Conservation (phyloP, 2,797 vertebrate species). For the Anableps anableps region DNA sequence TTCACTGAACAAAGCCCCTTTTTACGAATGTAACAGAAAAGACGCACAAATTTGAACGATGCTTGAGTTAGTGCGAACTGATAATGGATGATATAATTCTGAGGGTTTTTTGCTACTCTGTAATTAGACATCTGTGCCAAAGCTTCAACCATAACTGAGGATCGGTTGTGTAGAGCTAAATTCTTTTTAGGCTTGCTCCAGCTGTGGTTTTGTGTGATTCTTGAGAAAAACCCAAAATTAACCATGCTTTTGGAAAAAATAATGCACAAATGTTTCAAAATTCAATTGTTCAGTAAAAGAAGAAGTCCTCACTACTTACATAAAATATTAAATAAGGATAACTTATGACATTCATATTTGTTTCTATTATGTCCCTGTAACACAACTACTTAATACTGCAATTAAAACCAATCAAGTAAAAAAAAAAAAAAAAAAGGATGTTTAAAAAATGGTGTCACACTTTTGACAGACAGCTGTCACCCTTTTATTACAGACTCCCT, state of each 20-base stretch:
- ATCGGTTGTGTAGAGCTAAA: not conserved
- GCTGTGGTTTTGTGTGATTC: constrained; percentile 8
- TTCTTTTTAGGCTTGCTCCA: not conserved
- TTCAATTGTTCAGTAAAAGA: not conserved
- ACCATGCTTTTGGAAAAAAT: not conserved
- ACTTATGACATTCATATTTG: not conserved
- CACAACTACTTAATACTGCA: constrained; percentile 15
- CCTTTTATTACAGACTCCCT: constrained; percentile 55
- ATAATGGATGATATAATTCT: not conserved
- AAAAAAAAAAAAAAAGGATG: constrained; percentile 42
- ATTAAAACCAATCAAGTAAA: constrained; percentile 59
- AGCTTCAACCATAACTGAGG: not conserved
- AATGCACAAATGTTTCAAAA: not conserved
- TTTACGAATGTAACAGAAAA: not conserved
- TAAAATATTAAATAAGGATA: not conserved
- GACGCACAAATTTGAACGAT: not conserved
- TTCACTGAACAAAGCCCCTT: not conserved
- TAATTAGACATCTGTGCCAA: constrained; percentile 5
- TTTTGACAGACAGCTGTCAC: constrained; percentile 76
- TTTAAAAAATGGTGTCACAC: constrained; percentile 32
- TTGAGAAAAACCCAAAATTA: not conserved
- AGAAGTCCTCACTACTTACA: not conserved
- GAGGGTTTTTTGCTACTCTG: not conserved
- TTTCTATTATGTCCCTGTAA: not conserved
- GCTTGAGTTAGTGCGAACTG: not conserved